A percentile compares a stretch with the other conserved stretches of the same genome.
phyloP scores from a whole-genome alignment of 2,888 invertebrate species.

The Tenthredo livida region DNA sequence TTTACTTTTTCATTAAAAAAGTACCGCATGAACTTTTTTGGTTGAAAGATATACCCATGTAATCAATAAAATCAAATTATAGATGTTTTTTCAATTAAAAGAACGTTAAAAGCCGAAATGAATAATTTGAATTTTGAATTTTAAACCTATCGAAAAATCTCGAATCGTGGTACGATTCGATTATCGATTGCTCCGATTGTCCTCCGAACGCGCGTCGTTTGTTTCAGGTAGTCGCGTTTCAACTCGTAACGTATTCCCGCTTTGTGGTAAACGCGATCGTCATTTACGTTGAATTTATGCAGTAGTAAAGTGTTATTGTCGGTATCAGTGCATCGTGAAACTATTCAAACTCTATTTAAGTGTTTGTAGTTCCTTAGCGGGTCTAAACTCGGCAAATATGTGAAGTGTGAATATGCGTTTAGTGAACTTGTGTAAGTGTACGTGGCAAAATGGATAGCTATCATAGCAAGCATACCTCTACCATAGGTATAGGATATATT shows the following conservation, averaged over 20 bases:
- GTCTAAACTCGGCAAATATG: not conserved
- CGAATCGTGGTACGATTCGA: not conserved
- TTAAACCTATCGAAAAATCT: not conserved
- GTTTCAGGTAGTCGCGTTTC: not conserved
- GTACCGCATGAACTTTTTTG: not conserved
- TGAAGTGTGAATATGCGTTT: not conserved
- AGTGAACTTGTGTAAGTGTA: not conserved
- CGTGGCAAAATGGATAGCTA: not conserved
- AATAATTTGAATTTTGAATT: not conserved
- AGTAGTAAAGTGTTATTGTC: not conserved
- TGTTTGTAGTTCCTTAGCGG: not conserved
- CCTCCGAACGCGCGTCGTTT: not conserved
- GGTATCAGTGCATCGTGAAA: not conserved
- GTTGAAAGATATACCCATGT: not conserved
- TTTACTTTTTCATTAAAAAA: not conserved
- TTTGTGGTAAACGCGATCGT: not conserved
- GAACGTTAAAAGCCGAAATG: not conserved
- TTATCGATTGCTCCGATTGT: not conserved
- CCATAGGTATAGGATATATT: not conserved
- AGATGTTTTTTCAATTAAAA: not conserved
- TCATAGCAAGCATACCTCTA: too few species aligned
- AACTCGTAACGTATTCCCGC: not conserved
- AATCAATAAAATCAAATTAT: not conserved
- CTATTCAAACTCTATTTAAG: not conserved
- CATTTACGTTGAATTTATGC: not conserved